Evolutionary conservation across 1,140 invertebrate genomes (phyloP).

Genomic region (Propsilocerus akamusi): DNA sequence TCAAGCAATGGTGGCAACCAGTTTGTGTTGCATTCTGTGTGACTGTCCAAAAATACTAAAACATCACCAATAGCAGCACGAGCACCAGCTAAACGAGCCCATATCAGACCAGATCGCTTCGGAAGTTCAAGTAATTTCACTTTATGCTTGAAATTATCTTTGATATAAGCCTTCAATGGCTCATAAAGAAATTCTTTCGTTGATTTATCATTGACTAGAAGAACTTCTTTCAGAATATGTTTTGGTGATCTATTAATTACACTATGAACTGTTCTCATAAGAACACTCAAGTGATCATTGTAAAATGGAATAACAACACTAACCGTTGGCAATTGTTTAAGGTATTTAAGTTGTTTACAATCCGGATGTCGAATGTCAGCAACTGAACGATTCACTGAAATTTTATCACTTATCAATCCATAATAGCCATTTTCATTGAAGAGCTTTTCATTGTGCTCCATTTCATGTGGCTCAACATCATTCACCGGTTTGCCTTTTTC

Average conservation of each 20-base stretch:
- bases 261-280: conserved; percentile 91
- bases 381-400: conserved; percentile 55
- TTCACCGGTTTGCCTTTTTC: conserved; percentile 41
- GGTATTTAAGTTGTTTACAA: conserved; percentile 95
- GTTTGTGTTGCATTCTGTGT: conserved; percentile 15
- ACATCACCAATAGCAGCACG: conserved; percentile 35
- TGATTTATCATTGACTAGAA: conserved; percentile 96
- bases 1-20: neutral
- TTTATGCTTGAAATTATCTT: conserved; percentile 64
- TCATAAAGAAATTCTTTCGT: conserved; percentile 86
- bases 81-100: conserved; percentile 37
- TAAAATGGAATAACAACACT: conserved; percentile 98
- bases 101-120: conserved; percentile 35
- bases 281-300: conserved; percentile 91
- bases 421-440: conserved; percentile 87
- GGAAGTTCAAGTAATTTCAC: conserved; percentile 58
- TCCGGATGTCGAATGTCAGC: conserved; percentile 74
- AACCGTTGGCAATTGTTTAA: conserved; percentile 67
- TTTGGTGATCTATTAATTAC: conserved; percentile 85
- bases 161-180: conserved; percentile 75
- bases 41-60: conserved; percentile 46
- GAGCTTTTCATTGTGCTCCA: conserved; percentile 52
- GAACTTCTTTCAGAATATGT: conserved; percentile 79
- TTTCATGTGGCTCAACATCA: conserved; percentile 27
- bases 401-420: conserved; percentile 90